A percentile compares a stretch with the other conserved stretches of the same genome.
These are phyloP conservation scores for Temnothorax longispinosus DNA, from an alignment of 1,140 invertebrate genomes.

Conservation along the genomic window DNA sequence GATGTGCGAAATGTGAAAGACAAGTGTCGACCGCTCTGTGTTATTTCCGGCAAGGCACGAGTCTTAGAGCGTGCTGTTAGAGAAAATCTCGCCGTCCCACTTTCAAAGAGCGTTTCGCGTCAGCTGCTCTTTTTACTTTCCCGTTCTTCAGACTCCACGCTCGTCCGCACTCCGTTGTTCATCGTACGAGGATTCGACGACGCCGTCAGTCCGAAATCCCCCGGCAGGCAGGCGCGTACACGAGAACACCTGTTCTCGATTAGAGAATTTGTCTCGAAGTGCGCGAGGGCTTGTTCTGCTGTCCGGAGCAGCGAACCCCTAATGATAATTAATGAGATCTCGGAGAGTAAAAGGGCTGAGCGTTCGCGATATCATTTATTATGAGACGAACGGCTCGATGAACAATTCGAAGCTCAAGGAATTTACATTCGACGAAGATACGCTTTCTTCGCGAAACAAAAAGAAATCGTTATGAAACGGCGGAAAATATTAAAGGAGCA, in stretches of 20 bases:
- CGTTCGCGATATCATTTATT: constrained; percentile 23
- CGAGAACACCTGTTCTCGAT: constrained; percentile 43
- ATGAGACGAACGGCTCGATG: too few species aligned
- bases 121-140: constrained; percentile 43
- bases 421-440: constrained; percentile 8
- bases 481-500: neutral
- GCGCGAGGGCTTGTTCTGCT: neutral
- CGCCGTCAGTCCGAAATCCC: neutral
- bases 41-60: constrained; percentile 55
- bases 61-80: constrained; percentile 48
- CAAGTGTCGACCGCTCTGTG: constrained; percentile 46
- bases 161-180: neutral
- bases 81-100: constrained; percentile 39
- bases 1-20: constrained; percentile 13
- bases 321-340: constrained; percentile 49
- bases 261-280: constrained; percentile 1
- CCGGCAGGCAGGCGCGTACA: neutral
- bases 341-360: neutral
- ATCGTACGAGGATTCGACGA: neutral
- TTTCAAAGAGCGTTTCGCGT: constrained; percentile 18
- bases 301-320: neutral
- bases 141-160: neutral
- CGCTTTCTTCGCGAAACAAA: neutral
- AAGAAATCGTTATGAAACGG: neutral
- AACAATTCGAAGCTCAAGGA: neutral